Conservation (phyloP, 2,797 vertebrate species). For the Paguma larvata region DNA sequence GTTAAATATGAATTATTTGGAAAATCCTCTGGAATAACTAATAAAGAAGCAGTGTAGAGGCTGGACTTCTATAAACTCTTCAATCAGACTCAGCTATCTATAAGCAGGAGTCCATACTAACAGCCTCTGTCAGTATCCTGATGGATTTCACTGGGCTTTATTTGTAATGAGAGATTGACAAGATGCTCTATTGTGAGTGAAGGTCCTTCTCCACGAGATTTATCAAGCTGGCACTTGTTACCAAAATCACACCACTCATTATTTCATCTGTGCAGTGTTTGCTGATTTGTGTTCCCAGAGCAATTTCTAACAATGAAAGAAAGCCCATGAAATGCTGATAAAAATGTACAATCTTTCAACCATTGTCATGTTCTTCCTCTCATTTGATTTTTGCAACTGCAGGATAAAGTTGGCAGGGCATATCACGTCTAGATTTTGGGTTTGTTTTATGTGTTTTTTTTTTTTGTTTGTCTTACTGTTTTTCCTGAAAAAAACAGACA, state of each 20-base stretch:
- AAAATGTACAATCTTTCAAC: conserved; percentile 40
- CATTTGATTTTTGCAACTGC: not conserved
- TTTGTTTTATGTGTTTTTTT: not conserved
- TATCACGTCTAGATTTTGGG: not conserved
- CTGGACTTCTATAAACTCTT: conserved; percentile 14
- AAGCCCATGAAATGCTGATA: not conserved
- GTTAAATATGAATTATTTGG: not conserved
- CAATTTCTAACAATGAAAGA: conserved; percentile 38
- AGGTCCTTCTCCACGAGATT: not conserved
- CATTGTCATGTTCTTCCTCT: not conserved
- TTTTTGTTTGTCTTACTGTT: not conserved
- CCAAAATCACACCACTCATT: not conserved
- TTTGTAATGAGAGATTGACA: conserved; percentile 7
- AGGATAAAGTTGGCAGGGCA: not conserved
- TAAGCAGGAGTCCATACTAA: not conserved
- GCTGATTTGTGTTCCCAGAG: conserved; percentile 8
- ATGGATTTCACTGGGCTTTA: not conserved
- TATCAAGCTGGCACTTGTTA: not conserved
- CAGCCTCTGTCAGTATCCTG: conserved; percentile 20
- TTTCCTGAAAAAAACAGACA: conserved; percentile 33
- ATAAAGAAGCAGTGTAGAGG: not conserved
- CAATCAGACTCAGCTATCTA: not conserved
- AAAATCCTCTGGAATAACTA: conserved; percentile 28
- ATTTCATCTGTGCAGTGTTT: not conserved
- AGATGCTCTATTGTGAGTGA: not conserved